Evolutionary conservation across 2,888 invertebrate genomes (phyloP), one percentile per base, ranked within the genome.

Genomic region (Diarsia dahlii): DNA sequence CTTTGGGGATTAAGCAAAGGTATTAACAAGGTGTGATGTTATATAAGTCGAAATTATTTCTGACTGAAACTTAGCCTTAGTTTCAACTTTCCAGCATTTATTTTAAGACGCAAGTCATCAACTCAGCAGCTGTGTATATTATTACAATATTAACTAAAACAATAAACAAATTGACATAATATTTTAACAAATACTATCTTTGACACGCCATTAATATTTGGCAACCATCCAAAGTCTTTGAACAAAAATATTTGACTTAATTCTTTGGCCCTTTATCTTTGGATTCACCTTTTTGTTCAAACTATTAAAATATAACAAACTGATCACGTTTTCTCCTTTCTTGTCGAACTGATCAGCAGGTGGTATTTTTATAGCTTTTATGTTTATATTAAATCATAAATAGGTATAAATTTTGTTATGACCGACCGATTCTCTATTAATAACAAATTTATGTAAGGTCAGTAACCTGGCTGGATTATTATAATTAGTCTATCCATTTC

Each of bases 161-260:
- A 56, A 77, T 82, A 70, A 69, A 76, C 56, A 75, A 48, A 65
- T 76, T 76, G 79, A 76, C 82, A 76, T 58, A 60, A 76, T 58
- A 60, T 82, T 76, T 82, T 64, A 56, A 52, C 15, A n/a, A 74
- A 48, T 48, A 48, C 74, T 74, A 54, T 81, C n/a, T 48, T 6
- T 58, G 52, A 54, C 68, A 75, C 67, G 6, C 45, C 34, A 80
- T 76, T 69, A 60, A 28, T 60, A 39, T 71, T 78, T 83, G 80
- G 80, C 78, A 34, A 63, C 18, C 12, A 18, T 68, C 83, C 80
- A 80, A 82, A 80, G 63, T 48, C 74, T 67, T 70, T 78, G 34
- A 70, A 72, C 80, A 28, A 72, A 81, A 84, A 81, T 84, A 79
- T 73, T 66, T 66, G 80, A 73, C 81, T 84, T 63, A 79, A 66